phyloP scores from a whole-genome alignment of 1,140 invertebrate genomes.

The Octopus sinensis region DNA sequence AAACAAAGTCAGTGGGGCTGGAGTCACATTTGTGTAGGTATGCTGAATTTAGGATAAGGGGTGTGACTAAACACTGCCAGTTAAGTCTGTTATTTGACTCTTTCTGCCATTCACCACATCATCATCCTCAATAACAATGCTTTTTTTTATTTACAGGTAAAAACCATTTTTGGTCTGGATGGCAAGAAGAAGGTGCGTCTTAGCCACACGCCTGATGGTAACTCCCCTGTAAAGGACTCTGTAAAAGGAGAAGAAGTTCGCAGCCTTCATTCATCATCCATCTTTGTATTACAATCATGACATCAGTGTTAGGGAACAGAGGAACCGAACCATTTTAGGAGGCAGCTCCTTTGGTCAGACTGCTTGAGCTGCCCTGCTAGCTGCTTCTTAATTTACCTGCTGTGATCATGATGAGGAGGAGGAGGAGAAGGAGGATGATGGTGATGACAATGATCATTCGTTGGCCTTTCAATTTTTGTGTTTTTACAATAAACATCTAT shows the following conservation, averaged over 20 bases:
- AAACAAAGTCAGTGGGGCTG: too few relatives aligned
- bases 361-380: too few relatives aligned
- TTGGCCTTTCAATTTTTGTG: too few relatives aligned
- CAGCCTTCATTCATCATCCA: neutral
- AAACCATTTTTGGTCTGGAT: neutral
- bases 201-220: neutral
- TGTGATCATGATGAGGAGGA: too few relatives aligned
- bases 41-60: too few relatives aligned
- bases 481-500: too few relatives aligned
- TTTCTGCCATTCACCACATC: neutral
- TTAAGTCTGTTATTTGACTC: too few relatives aligned
- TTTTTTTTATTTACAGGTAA: conserved; percentile 4
- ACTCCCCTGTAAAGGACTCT: neutral
- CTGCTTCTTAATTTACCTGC: too few relatives aligned
- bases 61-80: too few relatives aligned
- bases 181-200: neutral
- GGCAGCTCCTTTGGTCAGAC: neutral
- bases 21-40: too few relatives aligned
- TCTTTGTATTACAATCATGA: neutral
- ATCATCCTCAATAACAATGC: neutral
- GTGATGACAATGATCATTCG: too few relatives aligned
- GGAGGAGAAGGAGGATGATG: too few relatives aligned
- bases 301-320: neutral
- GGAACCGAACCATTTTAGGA: neutral
- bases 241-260: neutral